Evolutionary conservation across 2,888 invertebrate species (phyloP).

Genomic region (Philopedon plagiatum): DNA sequence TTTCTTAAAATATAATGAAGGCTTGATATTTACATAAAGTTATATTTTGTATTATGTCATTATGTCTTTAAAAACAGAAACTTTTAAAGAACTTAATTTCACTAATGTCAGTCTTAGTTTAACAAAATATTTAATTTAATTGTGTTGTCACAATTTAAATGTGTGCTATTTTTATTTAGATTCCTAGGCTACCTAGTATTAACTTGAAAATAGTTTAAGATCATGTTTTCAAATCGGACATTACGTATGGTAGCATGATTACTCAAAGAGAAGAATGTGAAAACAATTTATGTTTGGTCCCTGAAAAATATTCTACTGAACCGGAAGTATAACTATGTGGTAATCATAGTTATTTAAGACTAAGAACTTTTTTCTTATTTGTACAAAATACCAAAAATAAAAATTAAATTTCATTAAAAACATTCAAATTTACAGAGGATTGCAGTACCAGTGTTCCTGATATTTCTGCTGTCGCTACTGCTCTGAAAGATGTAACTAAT

Average conservation of each 20-base stretch:
- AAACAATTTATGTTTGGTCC: not conserved
- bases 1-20: no score
- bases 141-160: not conserved
- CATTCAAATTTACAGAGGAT: not conserved
- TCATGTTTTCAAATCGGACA: no score
- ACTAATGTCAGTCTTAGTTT: no score
- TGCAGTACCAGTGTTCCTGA: not conserved
- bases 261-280: not conserved
- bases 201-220: not conserved
- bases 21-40: no score
- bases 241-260: not conserved
- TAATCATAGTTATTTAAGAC: not conserved
- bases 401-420: not conserved
- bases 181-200: not conserved
- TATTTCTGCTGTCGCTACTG: not conserved
- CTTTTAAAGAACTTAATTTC: no score
- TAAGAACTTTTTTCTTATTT: not conserved
- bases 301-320: not conserved
- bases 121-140: no score
- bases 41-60: no score
- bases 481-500: not conserved
- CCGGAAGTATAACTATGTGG: not conserved
- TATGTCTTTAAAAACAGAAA: no score
- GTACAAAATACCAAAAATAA: not conserved
- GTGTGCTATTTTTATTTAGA: not conserved